Percentiles rank a stretch among this genome's conserved stretches.
phyloP scores from a whole-genome alignment of 2,888 invertebrate species.

The Lydus trimaculatus region DNA sequence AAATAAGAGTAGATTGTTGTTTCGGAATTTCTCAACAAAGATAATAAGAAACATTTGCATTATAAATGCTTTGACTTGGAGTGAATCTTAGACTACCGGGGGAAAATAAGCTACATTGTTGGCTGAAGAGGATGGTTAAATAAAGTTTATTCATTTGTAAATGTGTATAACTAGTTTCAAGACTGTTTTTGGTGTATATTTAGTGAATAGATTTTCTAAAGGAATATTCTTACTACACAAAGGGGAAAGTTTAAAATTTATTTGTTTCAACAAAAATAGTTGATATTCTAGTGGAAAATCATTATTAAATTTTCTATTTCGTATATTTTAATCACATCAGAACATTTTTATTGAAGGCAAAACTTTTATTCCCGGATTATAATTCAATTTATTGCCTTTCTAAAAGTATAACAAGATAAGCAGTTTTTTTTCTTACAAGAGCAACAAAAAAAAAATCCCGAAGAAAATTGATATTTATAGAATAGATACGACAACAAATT shows the following conservation, averaged over 20 bases:
- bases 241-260: neutral
- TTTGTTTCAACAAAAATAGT: neutral
- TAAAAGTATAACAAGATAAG: conserved; percentile 15
- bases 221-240: neutral
- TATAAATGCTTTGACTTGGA: conserved; percentile 9
- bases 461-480: neutral
- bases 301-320: neutral
- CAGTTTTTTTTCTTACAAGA: neutral
- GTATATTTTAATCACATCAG: neutral
- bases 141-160: conserved; percentile 57
- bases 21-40: conserved; percentile 9
- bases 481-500: neutral
- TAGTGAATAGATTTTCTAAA: neutral
- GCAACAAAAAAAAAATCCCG: neutral
- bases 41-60: conserved; percentile 18
- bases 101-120: conserved; percentile 50
- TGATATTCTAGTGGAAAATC: neutral
- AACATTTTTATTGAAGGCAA: neutral
- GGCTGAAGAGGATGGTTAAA: conserved; percentile 51
- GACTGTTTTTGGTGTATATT: neutral
- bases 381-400: conserved; percentile 59
- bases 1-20: neutral
- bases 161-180: conserved; percentile 41
- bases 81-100: conserved; percentile 6
- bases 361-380: conserved; percentile 50